Base-by-base conservation (phyloP, 2,797 vertebrate species). In the Myotis vivesi region DNA sequence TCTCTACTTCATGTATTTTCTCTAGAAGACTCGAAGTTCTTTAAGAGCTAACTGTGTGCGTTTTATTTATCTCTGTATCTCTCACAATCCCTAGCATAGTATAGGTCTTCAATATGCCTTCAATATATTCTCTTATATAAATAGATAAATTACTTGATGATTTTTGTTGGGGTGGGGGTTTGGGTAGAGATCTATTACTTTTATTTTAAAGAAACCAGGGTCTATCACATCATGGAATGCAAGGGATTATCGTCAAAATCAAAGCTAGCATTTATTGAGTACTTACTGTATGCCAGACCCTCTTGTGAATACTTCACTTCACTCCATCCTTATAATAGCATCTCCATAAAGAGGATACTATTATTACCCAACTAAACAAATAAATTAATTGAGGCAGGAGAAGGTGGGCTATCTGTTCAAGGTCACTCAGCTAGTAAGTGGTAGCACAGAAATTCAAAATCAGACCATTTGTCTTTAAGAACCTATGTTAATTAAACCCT, bases 181-280 rank as follows among this genome's bases (percentile, higher is more conserved):
- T 8, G 9, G 6, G 9, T 41, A 62, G 3, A 5, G 9, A 69
- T 23, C 30, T 6, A 51, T 94, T 87, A 30, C 53, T 76, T 77
- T 92, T 91, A 89, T 83, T 91, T 82, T 82, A 87, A 92, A 62
- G 38, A 92, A 90, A 73, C 20, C 8, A 75, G 25, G 13, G 6
- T 64, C 7, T 76, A 25, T n/a, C 28, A 30, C 17, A 55, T 2
- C 7, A 77, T 25, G 87, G 55, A 87, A 85, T 15, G 4, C 5
- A 72, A 76, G 53, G 59, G 23, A 66, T 49, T 72, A 36, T 66
- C 41, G 89, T 92, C 28, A 68, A 87, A 91, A 79, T 49, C 73
- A 88, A 57, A 91, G 38, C 8, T 81, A 49, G 16, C n/a, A 64
- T 76, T 80, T 84, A 64, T 20, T 92, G 64, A 84, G 11, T 46